Percentiles rank a stretch among this genome's conserved stretches.
phyloP scores from a whole-genome alignment of 2,113 vertebrate genomes.

The Cryptoleucopteryx plumbea region DNA sequence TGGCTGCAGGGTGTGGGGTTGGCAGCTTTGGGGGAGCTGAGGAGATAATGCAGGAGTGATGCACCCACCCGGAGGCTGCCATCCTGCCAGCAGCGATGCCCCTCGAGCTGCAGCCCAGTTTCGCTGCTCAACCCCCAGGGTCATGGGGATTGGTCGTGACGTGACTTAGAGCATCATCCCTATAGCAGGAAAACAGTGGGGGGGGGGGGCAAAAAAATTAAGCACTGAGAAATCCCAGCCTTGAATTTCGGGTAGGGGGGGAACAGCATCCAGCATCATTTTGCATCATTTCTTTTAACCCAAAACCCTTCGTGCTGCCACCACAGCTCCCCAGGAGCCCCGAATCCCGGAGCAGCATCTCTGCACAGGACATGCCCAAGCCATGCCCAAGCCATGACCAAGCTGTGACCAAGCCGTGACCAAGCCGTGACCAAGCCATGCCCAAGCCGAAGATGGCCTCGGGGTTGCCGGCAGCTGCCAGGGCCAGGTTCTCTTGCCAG shows the following conservation, averaged over 20 bases:
- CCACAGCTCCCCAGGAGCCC: rapidly evolving
- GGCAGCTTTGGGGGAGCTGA: neutral
- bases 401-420: neutral
- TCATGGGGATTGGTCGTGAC: rapidly evolving
- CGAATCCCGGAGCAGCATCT: neutral
- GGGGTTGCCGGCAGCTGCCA: neutral
- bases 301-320: neutral
- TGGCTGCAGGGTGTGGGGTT: rapidly evolving
- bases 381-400: too few relatives aligned
- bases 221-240: neutral
- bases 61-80: neutral
- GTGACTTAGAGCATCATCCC: neutral
- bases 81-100: neutral
- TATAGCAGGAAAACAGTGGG: neutral
- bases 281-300: neutral
- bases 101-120: neutral
- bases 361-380: neutral
- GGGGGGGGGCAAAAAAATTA: too few relatives aligned
- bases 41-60: neutral
- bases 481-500: neutral
- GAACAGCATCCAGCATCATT: neutral
- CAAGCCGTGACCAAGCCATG: neutral
- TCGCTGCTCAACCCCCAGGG: rapidly evolving
- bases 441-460: rapidly evolving
- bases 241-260: neutral